Percentiles rank a stretch among this genome's conserved stretches.
These are phyloP conservation scores for Neomonachus schauinslandi DNA, from an alignment of 2,113 vertebrate species.

Conservation along the genomic window DNA sequence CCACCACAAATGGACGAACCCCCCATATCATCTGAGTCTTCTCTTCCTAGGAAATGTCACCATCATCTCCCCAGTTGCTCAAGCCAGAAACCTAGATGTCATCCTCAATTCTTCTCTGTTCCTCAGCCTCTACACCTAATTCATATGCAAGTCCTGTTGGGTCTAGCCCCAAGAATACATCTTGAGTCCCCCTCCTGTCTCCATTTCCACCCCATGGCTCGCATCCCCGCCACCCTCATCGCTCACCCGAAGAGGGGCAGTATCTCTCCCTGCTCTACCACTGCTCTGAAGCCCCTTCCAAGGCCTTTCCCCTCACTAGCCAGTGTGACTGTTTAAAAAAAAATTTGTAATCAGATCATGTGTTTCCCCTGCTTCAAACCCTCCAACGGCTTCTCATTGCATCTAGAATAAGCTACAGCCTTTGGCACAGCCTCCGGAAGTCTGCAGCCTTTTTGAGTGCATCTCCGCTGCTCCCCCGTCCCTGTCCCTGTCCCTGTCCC, in stretches of 20 bases:
- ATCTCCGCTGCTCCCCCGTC: not conserved
- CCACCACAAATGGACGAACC: not conserved
- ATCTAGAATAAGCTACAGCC: not conserved
- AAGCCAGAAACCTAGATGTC: not conserved
- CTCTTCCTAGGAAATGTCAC: not conserved
- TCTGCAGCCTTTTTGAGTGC: not conserved
- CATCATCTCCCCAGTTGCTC: not conserved
- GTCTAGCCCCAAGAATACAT: not conserved
- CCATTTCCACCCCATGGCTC: not conserved
- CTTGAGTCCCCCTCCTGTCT: not conserved
- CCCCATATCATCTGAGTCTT: not conserved
- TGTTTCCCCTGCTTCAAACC: not conserved
- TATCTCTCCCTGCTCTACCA: not conserved
- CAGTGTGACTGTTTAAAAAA: not conserved
- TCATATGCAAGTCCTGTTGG: not conserved
- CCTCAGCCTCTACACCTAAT: not conserved
- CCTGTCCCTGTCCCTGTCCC: not conserved
- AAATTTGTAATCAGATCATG: not conserved
- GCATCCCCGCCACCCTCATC: fast-evolving
- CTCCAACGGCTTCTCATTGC: not conserved
- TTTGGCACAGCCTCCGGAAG: not conserved
- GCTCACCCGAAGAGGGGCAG: not conserved
- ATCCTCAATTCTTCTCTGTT: not conserved
- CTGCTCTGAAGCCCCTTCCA: not conserved
- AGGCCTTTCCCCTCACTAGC: not conserved